Conservation (phyloP, 2,113 vertebrate species). For the Xenopus borealis region DNA sequence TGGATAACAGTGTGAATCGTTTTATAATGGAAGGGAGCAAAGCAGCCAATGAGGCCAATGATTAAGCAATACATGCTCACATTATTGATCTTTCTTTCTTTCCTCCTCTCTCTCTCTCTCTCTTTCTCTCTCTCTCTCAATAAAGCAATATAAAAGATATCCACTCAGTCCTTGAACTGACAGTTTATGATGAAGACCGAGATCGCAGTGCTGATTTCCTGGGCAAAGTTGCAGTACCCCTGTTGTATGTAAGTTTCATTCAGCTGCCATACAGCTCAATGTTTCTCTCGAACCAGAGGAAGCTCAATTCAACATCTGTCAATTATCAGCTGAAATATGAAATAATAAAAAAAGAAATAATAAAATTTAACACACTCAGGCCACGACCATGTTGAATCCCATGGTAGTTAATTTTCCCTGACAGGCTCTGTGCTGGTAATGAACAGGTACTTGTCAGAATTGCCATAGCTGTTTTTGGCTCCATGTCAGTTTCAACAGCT, state of each 20-base stretch:
- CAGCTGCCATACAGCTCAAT: constrained; percentile 57
- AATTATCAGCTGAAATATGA: constrained; percentile 75
- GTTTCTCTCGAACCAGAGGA: constrained; percentile 57
- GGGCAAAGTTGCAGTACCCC: constrained; percentile 94
- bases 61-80: too few species aligned
- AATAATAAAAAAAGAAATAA: constrained; percentile 69
- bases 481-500: constrained; percentile 98
- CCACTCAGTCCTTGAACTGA: constrained; percentile 94
- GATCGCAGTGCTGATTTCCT: constrained; percentile 96
- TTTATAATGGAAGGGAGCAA: too few species aligned
- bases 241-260: constrained; percentile 89
- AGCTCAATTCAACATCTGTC: constrained; percentile 64
- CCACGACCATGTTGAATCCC: constrained; percentile 89
- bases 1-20: too few species aligned
- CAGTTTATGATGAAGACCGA: constrained; percentile 94
- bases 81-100: too few species aligned
- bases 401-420: constrained; percentile 98
- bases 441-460: constrained; percentile 99
- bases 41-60: too few species aligned
- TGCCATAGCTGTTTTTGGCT: constrained; percentile 99
- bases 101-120: background rate
- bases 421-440: constrained; percentile 96
- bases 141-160: constrained; percentile 96
- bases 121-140: constrained; percentile 43
- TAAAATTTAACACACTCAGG: constrained; percentile 74